A percentile compares a stretch with the other conserved stretches of the same genome.
Evolutionary conservation across 37 sponge, comb jelly and placozoan genomes (phyloP).

Genomic region (Ephydatia muelleri): DNA sequence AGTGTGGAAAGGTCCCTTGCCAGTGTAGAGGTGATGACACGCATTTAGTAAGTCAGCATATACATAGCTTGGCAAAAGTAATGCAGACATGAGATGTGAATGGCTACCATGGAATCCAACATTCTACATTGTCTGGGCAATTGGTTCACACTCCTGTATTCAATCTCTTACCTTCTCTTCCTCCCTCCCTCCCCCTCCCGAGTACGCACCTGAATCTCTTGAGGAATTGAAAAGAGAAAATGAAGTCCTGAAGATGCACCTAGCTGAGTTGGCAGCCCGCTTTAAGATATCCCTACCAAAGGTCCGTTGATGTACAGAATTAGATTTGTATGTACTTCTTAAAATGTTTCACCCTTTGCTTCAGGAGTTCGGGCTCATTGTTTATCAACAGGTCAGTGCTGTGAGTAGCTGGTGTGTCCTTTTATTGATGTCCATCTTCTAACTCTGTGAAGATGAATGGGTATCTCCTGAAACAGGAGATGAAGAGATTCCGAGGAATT

Average conservation of each 20-base stretch:
- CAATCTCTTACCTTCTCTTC: no score
- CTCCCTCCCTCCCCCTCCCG: not conserved
- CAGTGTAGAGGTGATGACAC: not conserved
- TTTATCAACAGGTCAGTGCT: not conserved
- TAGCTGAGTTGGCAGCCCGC: not conserved
- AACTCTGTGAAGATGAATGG: conserved; percentile 40
- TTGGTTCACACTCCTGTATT: no score
- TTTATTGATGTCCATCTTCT: not conserved
- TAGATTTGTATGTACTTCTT: not conserved
- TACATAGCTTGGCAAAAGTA: no score
- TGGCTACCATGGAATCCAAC: no score
- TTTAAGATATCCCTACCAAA: not conserved
- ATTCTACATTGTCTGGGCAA: no score
- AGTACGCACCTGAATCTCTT: not conserved
- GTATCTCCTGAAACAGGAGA: conserved; percentile 72
- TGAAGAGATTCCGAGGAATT: conserved; percentile 62
- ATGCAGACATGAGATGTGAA: no score
- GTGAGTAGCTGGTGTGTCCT: not conserved
- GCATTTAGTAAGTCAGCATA: not conserved
- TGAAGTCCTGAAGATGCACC: not conserved
- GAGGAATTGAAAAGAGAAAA: not conserved
- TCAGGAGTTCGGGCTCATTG: not conserved
- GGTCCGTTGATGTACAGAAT: not conserved
- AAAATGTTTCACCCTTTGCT: not conserved
- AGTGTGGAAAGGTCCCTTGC: not conserved